A percentile compares a stretch with the other conserved stretches of the same genome.
Conservation (phyloP, 2,888 invertebrate species). For the Tachina fera region DNA sequence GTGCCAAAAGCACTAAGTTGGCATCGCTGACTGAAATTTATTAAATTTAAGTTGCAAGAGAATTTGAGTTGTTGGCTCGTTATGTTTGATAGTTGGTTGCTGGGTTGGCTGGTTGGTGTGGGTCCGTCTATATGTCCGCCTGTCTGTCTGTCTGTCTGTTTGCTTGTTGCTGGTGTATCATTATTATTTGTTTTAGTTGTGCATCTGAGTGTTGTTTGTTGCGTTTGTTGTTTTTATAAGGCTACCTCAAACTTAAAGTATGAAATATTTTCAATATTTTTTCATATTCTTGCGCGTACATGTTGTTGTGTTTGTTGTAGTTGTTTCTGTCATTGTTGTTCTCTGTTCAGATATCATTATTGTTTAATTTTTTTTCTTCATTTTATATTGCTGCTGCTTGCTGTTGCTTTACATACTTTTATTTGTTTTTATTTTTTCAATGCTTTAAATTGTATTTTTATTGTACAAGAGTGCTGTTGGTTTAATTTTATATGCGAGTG, state of each 20-base stretch:
- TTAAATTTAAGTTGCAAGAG: constrained; percentile 59
- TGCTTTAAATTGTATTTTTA: constrained; percentile 44
- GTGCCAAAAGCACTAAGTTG: no score
- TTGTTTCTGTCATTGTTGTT: constrained; percentile 48
- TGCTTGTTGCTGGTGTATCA: constrained; percentile 37
- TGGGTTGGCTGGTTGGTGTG: constrained; percentile 25
- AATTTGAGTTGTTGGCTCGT: constrained; percentile 19
- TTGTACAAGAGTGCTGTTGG: constrained; percentile 49
- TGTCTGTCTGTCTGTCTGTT: constrained; percentile 13
- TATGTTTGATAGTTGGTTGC: constrained; percentile 10
- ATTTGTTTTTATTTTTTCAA: constrained; percentile 45
- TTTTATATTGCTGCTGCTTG: constrained; percentile 60
- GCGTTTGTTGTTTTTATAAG: constrained; percentile 51
- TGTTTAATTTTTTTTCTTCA: constrained; percentile 57
- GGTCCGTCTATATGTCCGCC: constrained; percentile 5
- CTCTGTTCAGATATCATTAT: constrained; percentile 63
- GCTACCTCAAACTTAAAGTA: constrained; percentile 61
- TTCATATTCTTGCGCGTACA: constrained; percentile 4
- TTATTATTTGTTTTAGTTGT: constrained; percentile 44
- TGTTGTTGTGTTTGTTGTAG: constrained; percentile 34
- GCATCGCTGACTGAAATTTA: constrained; percentile 65
- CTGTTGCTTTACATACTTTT: constrained; percentile 61
- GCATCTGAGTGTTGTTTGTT: background rate
- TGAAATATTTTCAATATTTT: constrained; percentile 55
- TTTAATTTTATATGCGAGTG: constrained; percentile 52